Percentiles rank a stretch among this genome's conserved stretches.
These are phyloP conservation scores for Romanogobio albipinnatus DNA, from an alignment of 2,113 vertebrate species.

Conservation along the genomic window DNA sequence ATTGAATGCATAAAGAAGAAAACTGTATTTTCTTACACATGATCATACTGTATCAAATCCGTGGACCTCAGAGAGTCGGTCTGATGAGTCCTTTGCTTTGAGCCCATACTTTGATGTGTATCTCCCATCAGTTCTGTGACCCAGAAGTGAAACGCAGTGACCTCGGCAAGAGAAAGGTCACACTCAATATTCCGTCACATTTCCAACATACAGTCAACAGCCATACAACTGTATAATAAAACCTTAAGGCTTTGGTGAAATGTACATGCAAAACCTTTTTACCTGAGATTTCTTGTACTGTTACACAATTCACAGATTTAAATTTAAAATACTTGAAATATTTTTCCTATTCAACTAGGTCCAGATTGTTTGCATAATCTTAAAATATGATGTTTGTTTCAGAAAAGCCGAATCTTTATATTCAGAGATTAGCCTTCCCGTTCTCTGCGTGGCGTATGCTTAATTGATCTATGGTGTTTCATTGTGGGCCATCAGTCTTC, in stretches of 20 bases:
- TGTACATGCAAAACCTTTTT: too few relatives aligned
- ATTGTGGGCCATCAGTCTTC: constrained; percentile 39
- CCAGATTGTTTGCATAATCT: not conserved
- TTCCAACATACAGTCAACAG: not conserved
- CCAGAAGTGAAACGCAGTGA: constrained; percentile 14
- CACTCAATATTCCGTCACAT: constrained; percentile 9
- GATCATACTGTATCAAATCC: constrained; percentile 2
- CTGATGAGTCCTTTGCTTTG: constrained; percentile 18
- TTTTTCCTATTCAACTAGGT: not conserved
- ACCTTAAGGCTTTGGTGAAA: not conserved
- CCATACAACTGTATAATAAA: not conserved
- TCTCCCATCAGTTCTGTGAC: constrained; percentile 20
- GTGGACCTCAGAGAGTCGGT: not conserved
- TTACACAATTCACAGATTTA: not conserved
- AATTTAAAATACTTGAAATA: not conserved
- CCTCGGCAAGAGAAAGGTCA: constrained; percentile 9
- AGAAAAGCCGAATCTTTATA: constrained; percentile 7
- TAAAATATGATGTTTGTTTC: not conserved
- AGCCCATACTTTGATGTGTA: constrained; percentile 26
- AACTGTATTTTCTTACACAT: not conserved
- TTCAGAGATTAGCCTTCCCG: constrained; percentile 3
- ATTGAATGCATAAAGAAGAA: too few relatives aligned
- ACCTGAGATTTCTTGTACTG: not conserved
- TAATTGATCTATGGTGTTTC: constrained; percentile 28
- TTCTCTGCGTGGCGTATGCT: not conserved